Conservation (phyloP, 2,888 invertebrate genomes). For the Athalia cordata region DNA sequence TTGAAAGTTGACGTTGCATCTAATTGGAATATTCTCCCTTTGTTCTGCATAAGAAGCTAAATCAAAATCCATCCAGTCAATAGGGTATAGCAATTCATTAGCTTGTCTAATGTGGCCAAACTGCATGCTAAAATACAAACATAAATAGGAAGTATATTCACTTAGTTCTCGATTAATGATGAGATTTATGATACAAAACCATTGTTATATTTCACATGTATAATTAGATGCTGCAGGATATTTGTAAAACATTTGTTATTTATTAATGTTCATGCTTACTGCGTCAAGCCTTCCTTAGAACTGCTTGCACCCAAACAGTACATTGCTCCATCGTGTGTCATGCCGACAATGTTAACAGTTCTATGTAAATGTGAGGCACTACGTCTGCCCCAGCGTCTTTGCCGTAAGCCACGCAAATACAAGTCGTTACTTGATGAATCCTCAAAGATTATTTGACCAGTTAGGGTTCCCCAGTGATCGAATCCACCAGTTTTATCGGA, state of each 20-base stretch:
- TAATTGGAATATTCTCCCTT: slow-evolving; percentile 72
- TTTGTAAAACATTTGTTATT: background rate
- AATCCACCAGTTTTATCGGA: slow-evolving; percentile 75
- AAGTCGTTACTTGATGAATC: slow-evolving; percentile 71
- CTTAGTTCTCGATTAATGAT: background rate
- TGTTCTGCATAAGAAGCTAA: slow-evolving; percentile 74
- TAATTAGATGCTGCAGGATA: too few species aligned
- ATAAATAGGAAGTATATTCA: slow-evolving; percentile 41
- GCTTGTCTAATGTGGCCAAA: slow-evolving; percentile 76
- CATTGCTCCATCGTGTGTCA: slow-evolving; percentile 77
- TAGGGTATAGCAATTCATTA: slow-evolving; percentile 69
- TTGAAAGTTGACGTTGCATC: slow-evolving; percentile 74
- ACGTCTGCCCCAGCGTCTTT: slow-evolving; percentile 73
- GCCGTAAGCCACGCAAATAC: slow-evolving; percentile 75
- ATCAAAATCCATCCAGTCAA: slow-evolving; percentile 74
- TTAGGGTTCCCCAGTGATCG: slow-evolving; percentile 80
- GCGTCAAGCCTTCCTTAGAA: slow-evolving; percentile 75
- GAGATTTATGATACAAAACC: background rate
- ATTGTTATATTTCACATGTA: too few species aligned
- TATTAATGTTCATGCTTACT: slow-evolving; percentile 74
- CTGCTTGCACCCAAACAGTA: slow-evolving; percentile 76
- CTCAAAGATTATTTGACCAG: slow-evolving; percentile 77
- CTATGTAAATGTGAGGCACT: slow-evolving; percentile 63
- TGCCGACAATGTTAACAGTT: slow-evolving; percentile 70
- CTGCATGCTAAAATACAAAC: slow-evolving; percentile 72